phyloP scores from a whole-genome alignment of 2,797 vertebrate genomes.

The Botia almorhae region DNA sequence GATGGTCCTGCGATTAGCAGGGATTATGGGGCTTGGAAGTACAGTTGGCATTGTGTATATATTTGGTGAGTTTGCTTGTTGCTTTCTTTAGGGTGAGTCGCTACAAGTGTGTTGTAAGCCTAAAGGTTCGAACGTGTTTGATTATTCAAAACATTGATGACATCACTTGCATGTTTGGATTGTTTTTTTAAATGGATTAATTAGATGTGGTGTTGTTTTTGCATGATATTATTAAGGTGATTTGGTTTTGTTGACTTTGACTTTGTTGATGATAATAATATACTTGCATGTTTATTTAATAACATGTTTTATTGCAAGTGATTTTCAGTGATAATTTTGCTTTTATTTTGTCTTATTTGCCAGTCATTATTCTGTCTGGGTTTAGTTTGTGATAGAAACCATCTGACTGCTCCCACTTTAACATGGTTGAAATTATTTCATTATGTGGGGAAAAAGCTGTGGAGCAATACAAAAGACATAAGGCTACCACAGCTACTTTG shows the following conservation, averaged over 20 bases:
- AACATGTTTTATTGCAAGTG: not conserved
- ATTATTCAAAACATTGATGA: not conserved
- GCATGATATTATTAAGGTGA: not conserved
- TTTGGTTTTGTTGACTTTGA: not conserved
- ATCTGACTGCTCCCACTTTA: not conserved
- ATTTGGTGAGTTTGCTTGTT: constrained; percentile 81
- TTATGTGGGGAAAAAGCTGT: not conserved
- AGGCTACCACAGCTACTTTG: too few species aligned
- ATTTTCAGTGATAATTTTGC: not conserved
- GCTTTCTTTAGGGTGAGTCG: not conserved
- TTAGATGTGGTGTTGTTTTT: not conserved
- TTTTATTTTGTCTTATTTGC: too few species aligned
- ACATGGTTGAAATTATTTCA: not conserved
- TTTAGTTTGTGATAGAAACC: not conserved
- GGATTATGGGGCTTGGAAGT: constrained; percentile 82
- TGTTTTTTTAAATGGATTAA: not conserved
- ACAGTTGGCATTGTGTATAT: constrained; percentile 83
- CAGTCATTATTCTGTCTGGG: not conserved
- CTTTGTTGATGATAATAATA: not conserved
- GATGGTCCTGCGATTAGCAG: constrained; percentile 83
- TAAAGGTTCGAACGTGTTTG: constrained; percentile 1
- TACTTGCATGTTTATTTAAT: not conserved
- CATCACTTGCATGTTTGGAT: constrained; percentile 3
- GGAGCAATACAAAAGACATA: not conserved
- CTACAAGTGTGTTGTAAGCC: not conserved